A percentile compares a stretch with the other conserved stretches of the same genome.
phyloP scores from a whole-genome alignment of 2,888 invertebrate genomes.

The Neocrepidodera transversa region DNA sequence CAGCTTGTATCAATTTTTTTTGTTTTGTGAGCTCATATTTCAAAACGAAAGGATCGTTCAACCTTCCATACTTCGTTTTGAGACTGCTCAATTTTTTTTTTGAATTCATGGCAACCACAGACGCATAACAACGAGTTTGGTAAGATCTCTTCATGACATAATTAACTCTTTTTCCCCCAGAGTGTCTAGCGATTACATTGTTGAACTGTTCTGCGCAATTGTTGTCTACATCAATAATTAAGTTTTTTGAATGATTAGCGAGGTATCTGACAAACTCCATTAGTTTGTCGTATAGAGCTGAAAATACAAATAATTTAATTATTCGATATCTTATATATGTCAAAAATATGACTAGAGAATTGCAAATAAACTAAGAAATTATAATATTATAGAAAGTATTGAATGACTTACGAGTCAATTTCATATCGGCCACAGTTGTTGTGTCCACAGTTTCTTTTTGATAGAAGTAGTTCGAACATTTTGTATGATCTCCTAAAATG shows the following conservation, averaged over 20 bases:
- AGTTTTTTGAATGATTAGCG: neutral
- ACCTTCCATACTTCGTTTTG: slow-evolving; percentile 1
- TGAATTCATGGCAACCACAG: slow-evolving; percentile 8
- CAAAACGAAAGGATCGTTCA: slow-evolving; percentile 5
- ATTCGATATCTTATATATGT: neutral
- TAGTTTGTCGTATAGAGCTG: slow-evolving; percentile 14
- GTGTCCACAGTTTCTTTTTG: slow-evolving; percentile 6
- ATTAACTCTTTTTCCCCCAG: slow-evolving; percentile 9
- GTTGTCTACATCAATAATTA: slow-evolving; percentile 8
- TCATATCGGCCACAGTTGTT: slow-evolving; percentile 18
- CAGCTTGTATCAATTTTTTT: slow-evolving; percentile 8
- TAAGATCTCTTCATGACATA: slow-evolving; percentile 10
- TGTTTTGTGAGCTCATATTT: slow-evolving; percentile 10
- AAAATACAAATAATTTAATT: slow-evolving; percentile 1
- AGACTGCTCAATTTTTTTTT: slow-evolving; percentile 2
- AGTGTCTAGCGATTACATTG: slow-evolving; percentile 1
- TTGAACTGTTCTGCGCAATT: slow-evolving; percentile 10
- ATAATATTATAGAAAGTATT: neutral
- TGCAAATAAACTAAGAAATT: too few species aligned
- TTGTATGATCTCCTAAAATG: slow-evolving; percentile 13
- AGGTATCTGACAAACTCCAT: slow-evolving; percentile 10
- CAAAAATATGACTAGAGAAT: too few species aligned
- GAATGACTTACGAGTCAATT: slow-evolving; percentile 18
- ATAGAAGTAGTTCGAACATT: slow-evolving; percentile 12
- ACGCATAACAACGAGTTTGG: slow-evolving; percentile 17